Evolutionary conservation across 2,888 invertebrate genomes (phyloP), one percentile per base, ranked within the genome.

Genomic region (Kryphioiulus occultus): DNA sequence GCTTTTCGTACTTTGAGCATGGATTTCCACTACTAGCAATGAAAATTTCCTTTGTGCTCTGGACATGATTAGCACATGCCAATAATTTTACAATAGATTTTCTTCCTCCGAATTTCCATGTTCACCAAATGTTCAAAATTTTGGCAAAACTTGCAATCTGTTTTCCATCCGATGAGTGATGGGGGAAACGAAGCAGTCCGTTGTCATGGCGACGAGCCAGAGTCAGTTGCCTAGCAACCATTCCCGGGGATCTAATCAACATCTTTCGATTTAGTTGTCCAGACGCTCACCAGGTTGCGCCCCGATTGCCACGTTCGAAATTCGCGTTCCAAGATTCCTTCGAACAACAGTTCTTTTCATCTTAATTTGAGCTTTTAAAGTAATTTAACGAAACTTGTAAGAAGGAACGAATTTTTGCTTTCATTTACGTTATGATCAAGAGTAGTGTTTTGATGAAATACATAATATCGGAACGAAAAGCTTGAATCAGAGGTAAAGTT

Each of bases 161-260:
- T 22, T 68, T 22, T 68, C 68, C 12, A 26, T 22, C 68, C 68
- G 22, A 68, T 26, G 68, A 68, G 68, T 68, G 68, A 68, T 68
- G 22, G 68, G 68, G 68, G 26, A 68, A 22, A 10, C 68, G 68
- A 10, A 68, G 68, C 68, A 10, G 68, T 12, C 10, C n/a, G 84
- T 84, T 39, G 35, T 17, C 35, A 84, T 84, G 22, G 84, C 84
- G 17, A 84, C 84, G 84, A 84, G 84, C 84, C 22, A 4, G 84
- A 68, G 7, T 3, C 26, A 10, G 84, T 84, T 84, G 84, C 84
- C n/a, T 39, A 35, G 84, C 84, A 35, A 84, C 84, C 84, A 35
- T 84, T 84, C 84, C 84, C 84, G 22, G 84, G 84, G 84, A 35
- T 84, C 84, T 84, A 68, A 68, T 47, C 47, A 47, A 68, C 68